Percentiles rank a stretch among this genome's conserved stretches.
phyloP scores from a whole-genome alignment of 2,797 vertebrate species.

The Alcedo quadribrachys region DNA sequence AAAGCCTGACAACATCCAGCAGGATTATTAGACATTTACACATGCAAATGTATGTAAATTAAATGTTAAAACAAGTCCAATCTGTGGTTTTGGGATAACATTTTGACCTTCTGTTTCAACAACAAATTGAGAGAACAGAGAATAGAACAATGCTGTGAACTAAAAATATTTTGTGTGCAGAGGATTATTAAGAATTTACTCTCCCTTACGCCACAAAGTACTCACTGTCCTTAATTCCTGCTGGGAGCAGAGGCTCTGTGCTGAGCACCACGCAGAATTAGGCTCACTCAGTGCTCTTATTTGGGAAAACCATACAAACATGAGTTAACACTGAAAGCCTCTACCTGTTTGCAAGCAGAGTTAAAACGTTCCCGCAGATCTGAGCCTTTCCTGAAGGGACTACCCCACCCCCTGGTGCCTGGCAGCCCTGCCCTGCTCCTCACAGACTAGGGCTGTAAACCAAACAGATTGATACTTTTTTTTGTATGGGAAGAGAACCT shows the following conservation, averaged over 20 bases:
- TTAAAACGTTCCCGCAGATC: background rate
- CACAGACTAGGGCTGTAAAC: background rate
- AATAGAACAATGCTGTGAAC: background rate
- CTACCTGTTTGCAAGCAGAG: background rate
- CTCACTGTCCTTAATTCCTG: background rate
- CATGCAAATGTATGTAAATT: slow-evolving; percentile 32
- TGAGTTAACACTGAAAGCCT: background rate
- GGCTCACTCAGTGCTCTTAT: background rate
- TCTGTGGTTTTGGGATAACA: slow-evolving; percentile 7
- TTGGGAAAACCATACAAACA: background rate
- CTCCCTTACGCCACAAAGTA: background rate
- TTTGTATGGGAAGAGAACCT: background rate
- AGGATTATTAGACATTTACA: background rate
- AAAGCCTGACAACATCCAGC: background rate
- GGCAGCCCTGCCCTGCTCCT: background rate
- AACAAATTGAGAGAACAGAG: background rate
- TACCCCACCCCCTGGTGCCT: background rate
- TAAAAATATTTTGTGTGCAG: background rate
- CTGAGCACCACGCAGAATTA: background rate
- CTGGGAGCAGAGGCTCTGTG: background rate
- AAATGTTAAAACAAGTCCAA: background rate
- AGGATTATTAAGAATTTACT: background rate
- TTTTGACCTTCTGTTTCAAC: slow-evolving; percentile 13
- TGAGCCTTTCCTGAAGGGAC: background rate
- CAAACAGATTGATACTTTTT: background rate